These are phyloP conservation scores for Ophthalmolycus amberensis DNA, from an alignment of 2,113 vertebrate species.

Conservation along the genomic window DNA sequence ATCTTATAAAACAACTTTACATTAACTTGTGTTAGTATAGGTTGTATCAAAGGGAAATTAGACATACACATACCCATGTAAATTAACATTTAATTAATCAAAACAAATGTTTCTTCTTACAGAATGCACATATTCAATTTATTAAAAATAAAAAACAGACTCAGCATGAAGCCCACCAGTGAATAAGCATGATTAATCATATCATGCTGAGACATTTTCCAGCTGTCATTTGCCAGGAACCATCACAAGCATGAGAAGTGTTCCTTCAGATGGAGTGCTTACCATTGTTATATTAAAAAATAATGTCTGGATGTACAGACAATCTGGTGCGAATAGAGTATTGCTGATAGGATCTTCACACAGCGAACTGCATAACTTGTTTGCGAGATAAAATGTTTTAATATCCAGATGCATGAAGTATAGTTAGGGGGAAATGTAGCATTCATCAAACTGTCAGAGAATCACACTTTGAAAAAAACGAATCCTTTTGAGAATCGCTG, in stretches of 20 bases:
- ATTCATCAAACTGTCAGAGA: slow-evolving; percentile 66
- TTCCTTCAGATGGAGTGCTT: slow-evolving; percentile 29
- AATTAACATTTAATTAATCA: slow-evolving; percentile 19
- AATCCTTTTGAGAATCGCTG: slow-evolving; percentile 35
- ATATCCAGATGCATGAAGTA: slow-evolving; percentile 48
- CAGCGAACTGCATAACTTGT: slow-evolving; percentile 30
- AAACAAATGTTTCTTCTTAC: not conserved
- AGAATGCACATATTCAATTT: slow-evolving; percentile 4
- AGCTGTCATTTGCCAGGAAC: slow-evolving; percentile 44
- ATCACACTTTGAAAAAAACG: slow-evolving; percentile 37
- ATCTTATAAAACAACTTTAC: slow-evolving; percentile 29
- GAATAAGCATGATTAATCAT: slow-evolving; percentile 56
- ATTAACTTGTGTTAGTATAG: not conserved
- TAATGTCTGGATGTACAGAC: slow-evolving; percentile 19
- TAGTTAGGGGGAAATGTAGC: slow-evolving; percentile 13
- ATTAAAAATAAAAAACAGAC: slow-evolving; percentile 20
- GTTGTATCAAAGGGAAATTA: slow-evolving; percentile 10
- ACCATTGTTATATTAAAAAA: slow-evolving; percentile 21
- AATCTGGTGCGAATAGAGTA: slow-evolving; percentile 32
- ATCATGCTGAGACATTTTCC: slow-evolving; percentile 49
- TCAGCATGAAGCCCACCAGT: slow-evolving; percentile 18
- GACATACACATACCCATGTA: not conserved
- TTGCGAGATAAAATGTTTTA: slow-evolving; percentile 55
- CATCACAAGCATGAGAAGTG: slow-evolving; percentile 34
- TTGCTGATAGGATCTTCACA: slow-evolving; percentile 25